Conservation (phyloP, 2,113 vertebrate genomes). For the Oostethus manadensis region DNA sequence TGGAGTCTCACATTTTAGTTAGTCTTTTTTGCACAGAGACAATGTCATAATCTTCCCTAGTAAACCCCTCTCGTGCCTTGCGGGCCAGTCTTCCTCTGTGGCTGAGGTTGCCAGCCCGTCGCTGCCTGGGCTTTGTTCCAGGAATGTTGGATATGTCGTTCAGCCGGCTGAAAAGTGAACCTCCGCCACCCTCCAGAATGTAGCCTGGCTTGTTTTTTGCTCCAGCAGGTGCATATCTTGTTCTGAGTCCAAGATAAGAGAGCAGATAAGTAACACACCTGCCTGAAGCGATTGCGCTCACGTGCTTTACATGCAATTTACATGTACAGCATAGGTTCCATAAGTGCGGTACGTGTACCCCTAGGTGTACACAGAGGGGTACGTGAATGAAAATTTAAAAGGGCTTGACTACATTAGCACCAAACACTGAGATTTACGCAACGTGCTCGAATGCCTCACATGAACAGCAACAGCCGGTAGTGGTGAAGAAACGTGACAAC, state of each 20-base stretch:
- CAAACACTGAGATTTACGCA: no score
- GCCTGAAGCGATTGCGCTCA: conserved; percentile 15
- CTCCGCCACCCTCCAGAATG: conserved; percentile 30
- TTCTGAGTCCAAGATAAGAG: background rate
- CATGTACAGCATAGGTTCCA: background rate
- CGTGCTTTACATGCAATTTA: background rate
- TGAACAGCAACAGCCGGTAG: no score
- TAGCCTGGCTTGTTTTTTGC: conserved; percentile 33
- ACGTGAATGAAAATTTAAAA: no score
- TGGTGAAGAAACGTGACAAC: no score
- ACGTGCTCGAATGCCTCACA: no score
- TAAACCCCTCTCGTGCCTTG: background rate
- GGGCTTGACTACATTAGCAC: no score
- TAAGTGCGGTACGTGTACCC: no score
- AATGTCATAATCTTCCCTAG: background rate
- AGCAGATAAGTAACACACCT: conserved; percentile 2
- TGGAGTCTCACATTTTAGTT: no score
- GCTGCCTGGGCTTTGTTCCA: conserved; percentile 23
- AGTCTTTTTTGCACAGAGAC: background rate
- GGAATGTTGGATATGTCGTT: conserved; percentile 50
- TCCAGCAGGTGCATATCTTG: conserved; percentile 29
- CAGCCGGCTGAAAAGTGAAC: conserved; percentile 12
- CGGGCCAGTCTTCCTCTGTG: background rate
- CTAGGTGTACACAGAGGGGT: no score
- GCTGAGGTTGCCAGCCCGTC: conserved; percentile 9